Conservation (phyloP, 2,888 invertebrate species). For the Drosophila leonis region DNA sequence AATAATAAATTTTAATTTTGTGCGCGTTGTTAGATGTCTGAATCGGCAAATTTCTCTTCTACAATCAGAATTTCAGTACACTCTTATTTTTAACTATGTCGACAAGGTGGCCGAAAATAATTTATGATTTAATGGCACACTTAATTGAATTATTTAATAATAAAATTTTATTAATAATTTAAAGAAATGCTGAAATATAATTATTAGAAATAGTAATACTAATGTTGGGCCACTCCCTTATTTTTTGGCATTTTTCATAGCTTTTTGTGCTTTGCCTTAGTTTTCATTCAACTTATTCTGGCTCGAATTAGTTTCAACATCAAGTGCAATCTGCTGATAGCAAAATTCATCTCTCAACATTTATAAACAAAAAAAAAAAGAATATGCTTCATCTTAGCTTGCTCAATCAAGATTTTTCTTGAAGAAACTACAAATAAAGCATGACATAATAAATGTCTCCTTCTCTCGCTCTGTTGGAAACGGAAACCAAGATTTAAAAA, state of each 20-base stretch:
- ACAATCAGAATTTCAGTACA: too few relatives aligned
- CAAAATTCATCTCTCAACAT: not conserved
- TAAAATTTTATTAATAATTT: too few relatives aligned
- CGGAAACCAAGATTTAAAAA: slow-evolving; percentile 1
- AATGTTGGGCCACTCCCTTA: not conserved
- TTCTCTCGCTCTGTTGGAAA: not conserved
- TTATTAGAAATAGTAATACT: not conserved
- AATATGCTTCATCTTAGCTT: not conserved
- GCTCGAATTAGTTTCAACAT: not conserved
- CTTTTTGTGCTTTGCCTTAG: not conserved
- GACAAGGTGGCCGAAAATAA: too few relatives aligned
- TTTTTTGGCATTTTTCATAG: not conserved
- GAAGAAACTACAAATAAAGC: slow-evolving; percentile 26
- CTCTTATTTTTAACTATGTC: too few relatives aligned
- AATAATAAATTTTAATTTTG: too few relatives aligned
- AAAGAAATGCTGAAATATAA: too few relatives aligned
- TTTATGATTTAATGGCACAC: too few relatives aligned
- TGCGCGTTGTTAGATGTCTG: too few relatives aligned
- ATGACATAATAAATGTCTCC: not conserved
- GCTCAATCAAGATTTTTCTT: not conserved
- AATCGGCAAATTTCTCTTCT: too few relatives aligned
- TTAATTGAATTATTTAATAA: too few relatives aligned
- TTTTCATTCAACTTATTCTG: not conserved
- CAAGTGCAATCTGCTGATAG: not conserved
- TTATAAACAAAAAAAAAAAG: not conserved